A percentile compares a stretch with the other conserved stretches of the same genome.
These are phyloP conservation scores for Buteo buteo DNA, from an alignment of 2,113 vertebrate genomes.

Conservation along the genomic window DNA sequence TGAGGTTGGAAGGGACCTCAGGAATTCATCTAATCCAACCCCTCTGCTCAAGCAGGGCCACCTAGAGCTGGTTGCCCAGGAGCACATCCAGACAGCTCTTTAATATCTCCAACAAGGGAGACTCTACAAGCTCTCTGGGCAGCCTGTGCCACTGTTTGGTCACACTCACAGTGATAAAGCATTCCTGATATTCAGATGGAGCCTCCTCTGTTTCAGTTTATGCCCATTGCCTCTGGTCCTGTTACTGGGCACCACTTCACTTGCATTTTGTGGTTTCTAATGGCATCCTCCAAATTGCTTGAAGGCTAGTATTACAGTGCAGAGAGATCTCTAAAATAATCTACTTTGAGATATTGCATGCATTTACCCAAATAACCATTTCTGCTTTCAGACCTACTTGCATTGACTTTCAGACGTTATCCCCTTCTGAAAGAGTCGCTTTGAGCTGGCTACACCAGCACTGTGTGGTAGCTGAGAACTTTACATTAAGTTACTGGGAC, in stretches of 20 bases:
- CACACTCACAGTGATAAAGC: too few relatives aligned
- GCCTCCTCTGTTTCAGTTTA: background rate
- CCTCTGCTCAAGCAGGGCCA: background rate
- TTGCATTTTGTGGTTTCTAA: background rate
- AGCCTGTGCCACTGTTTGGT: too few relatives aligned
- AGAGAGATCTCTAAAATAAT: background rate
- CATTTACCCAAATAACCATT: background rate
- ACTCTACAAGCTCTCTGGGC: background rate
- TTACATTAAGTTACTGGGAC: background rate
- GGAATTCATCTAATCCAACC: background rate
- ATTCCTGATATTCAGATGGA: background rate
- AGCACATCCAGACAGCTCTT: background rate
- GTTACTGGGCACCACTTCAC: background rate
- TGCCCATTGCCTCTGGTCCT: background rate
- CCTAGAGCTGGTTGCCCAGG: background rate
- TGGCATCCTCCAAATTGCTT: background rate
- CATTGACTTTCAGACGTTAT: background rate
- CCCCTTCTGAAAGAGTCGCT: background rate
- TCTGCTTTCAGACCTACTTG: background rate
- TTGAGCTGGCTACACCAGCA: background rate
- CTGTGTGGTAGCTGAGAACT: background rate
- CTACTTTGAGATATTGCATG: background rate
- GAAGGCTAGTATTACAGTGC: background rate
- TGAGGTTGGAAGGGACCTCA: background rate
- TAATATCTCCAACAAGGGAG: background rate